phyloP scores from a whole-genome alignment of 2,113 vertebrate genomes.

The Atherinomorus stipes region DNA sequence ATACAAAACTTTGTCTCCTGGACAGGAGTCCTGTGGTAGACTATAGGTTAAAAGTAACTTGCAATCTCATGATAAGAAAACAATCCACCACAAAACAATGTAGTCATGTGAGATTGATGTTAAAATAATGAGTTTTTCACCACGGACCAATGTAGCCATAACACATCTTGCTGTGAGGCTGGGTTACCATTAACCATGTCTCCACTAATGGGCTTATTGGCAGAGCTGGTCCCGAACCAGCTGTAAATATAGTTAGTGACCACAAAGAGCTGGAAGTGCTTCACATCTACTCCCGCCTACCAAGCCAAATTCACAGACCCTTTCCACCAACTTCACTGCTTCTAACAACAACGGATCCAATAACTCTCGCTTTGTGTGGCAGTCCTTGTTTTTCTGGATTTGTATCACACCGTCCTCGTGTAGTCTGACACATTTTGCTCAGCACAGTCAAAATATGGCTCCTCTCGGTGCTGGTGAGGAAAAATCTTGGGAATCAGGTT shows the following conservation, averaged over 20 bases:
- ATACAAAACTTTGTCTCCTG: too few species aligned
- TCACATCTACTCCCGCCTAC: slow-evolving; percentile 59
- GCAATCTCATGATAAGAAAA: neutral
- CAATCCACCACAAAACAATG: slow-evolving; percentile 1
- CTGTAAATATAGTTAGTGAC: slow-evolving; percentile 72
- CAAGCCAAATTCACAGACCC: slow-evolving; percentile 51
- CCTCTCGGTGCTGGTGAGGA: slow-evolving; percentile 20
- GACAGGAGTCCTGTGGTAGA: too few species aligned
- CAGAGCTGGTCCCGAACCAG: slow-evolving; percentile 57
- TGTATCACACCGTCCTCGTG: slow-evolving; percentile 33
- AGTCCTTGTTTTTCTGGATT: slow-evolving; percentile 35
- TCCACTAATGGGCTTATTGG: slow-evolving; percentile 46
- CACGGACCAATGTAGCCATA: neutral
- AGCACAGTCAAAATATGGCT: slow-evolving; percentile 38
- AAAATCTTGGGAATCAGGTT: slow-evolving; percentile 48
- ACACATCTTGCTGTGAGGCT: slow-evolving; percentile 9
- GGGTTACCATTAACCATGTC: slow-evolving; percentile 43
- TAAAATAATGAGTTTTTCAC: neutral
- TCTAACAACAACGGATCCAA: slow-evolving; percentile 33
- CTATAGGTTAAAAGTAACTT: neutral
- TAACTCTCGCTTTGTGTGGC: slow-evolving; percentile 48
- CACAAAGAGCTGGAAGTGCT: slow-evolving; percentile 51
- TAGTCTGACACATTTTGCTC: slow-evolving; percentile 26
- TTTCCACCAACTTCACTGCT: slow-evolving; percentile 35
- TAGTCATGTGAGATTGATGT: neutral